phyloP scores from a whole-genome alignment of 1,140 invertebrate genomes.

The Drosophila varians region DNA sequence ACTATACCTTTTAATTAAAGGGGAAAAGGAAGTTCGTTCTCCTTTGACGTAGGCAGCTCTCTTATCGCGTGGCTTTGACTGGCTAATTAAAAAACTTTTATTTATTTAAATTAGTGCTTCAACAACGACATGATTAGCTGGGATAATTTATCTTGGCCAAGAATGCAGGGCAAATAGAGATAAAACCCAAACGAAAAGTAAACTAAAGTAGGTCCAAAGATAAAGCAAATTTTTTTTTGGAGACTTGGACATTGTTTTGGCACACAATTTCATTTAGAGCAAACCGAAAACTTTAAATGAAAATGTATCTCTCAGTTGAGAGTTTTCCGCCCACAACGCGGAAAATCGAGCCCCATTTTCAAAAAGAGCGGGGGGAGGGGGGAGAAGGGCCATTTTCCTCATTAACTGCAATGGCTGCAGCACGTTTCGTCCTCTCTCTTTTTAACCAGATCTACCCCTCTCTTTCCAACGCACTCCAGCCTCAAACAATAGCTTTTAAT shows the following conservation, averaged over 20 bases:
- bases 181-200: not conserved
- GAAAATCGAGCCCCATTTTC: slow-evolving; percentile 31
- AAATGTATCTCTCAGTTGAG: slow-evolving; percentile 7
- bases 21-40: not conserved
- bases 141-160: slow-evolving; percentile 12
- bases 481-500: slow-evolving; percentile 71
- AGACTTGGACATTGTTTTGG: slow-evolving; percentile 17
- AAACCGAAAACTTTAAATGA: not conserved
- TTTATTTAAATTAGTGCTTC: slow-evolving; percentile 26
- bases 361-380: too few species aligned
- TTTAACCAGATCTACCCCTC: not conserved
- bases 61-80: slow-evolving; percentile 1
- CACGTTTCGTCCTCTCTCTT: slow-evolving; percentile 51
- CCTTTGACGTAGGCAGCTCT: not conserved
- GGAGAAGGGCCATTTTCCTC: slow-evolving; percentile 41
- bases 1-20: not conserved
- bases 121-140: slow-evolving; percentile 23
- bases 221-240: not conserved
- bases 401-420: slow-evolving; percentile 56
- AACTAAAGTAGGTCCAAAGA: not conserved
- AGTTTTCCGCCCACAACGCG: slow-evolving; percentile 34
- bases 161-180: not conserved
- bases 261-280: slow-evolving; percentile 38
- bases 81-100: slow-evolving; percentile 41
- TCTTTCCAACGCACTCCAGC: slow-evolving; percentile 18